These are phyloP conservation scores for Falco biarmicus DNA, from an alignment of 2,797 vertebrate species.

Conservation along the genomic window DNA sequence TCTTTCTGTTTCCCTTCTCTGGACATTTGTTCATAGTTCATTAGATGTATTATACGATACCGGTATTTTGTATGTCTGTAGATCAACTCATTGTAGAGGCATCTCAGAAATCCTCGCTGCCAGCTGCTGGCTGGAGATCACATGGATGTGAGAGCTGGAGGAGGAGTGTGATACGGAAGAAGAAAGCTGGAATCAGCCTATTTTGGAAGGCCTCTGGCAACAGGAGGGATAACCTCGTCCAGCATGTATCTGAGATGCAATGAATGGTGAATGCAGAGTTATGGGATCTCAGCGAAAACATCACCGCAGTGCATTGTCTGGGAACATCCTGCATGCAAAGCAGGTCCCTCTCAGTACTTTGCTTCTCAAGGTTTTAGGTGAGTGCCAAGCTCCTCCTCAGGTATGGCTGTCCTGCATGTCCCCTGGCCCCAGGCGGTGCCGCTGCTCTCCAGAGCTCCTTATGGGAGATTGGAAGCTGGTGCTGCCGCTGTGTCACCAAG, in stretches of 20 bases:
- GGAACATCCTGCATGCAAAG: not conserved
- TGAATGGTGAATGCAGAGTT: not conserved
- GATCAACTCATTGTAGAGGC: not conserved
- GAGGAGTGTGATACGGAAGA: not conserved
- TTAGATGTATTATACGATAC: not conserved
- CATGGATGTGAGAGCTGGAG: not conserved
- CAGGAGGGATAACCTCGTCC: not conserved
- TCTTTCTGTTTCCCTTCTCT: not conserved
- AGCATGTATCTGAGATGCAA: not conserved
- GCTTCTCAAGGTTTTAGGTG: not conserved
- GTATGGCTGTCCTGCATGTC: not conserved
- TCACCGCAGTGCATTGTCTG: not conserved
- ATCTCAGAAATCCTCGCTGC: not conserved
- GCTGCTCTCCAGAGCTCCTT: not conserved
- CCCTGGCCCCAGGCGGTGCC: not conserved
- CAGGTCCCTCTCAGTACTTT: not conserved
- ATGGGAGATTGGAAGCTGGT: not conserved
- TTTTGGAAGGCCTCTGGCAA: not conserved
- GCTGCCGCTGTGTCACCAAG: not conserved
- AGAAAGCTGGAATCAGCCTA: not conserved
- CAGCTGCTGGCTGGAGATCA: not conserved
- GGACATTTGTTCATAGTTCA: not conserved
- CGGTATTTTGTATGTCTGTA: not conserved
- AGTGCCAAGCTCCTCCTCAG: not conserved
- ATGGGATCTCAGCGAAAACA: not conserved